Base-by-base conservation (phyloP, 2,888 invertebrate species). In the Drosophila percnosoma region DNA sequence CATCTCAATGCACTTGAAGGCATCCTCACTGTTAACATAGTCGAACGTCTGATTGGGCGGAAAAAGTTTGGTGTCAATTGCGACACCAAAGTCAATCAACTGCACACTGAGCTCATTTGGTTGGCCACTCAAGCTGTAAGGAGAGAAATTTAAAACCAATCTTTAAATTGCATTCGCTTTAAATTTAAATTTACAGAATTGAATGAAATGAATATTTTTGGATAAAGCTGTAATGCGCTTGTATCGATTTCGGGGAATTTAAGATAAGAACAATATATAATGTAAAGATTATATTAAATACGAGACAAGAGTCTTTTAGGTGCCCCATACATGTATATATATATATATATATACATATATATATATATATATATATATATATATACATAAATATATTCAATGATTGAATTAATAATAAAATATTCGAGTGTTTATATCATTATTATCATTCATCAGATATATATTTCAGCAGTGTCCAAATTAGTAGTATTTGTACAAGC, bases 21-120 rank as follows among this genome's bases (percentile, higher is more conserved):
- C 95, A 90, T 96, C 96, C 3, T 96, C 96, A 57, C 86, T 76
- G 66, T 90, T 83, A 4, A 94, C 94, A 91, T 95, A 95, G 82
- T 94, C 95, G 92, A 98, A 98, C 51, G 95, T 95, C 38, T 97
- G 96, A 52, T 95, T 95, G 77, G 95, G 94, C 18, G 97, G 96
- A 89, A 97, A 97, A 75, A 97, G 93, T 54, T 95, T 95, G 97
- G 99, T 97, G 92, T 99, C 99, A 91, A 99, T 98, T 80, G 97
- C 96, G 90, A 97, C 96, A 38, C 99, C 99, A 93, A 98, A 97
- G 93, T 99, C 99, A 88, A 99, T 99, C 63, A 99, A 94, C 91
- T 97, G 97, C 83, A 98, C 93, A 34, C 95, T 95, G 48, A 96
- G 95, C 64, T 95, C 72, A 29, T 89, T 91, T 15, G 79, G 72